Evolutionary conservation across 2,113 vertebrate genomes (phyloP), one percentile per base, ranked within the genome.

Genomic region (Odontesthes bonariensis): DNA sequence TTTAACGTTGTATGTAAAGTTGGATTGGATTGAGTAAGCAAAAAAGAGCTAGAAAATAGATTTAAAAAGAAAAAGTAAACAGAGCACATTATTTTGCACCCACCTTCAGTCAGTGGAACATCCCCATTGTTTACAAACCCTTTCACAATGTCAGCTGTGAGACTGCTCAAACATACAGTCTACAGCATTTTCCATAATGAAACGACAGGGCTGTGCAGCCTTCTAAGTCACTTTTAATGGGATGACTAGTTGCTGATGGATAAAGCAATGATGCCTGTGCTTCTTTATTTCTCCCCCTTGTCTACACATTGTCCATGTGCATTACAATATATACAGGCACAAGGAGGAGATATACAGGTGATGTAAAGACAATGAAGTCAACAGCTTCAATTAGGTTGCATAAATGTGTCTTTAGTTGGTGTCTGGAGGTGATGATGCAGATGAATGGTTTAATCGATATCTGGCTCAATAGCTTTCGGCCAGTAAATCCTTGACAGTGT

Each of bases 1-100:
- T 60, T 83, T 54, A 69, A 74, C 75, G 52, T 79, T 88, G 66
- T 88, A 88, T 86, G 86, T 73, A 38, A 65, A 68, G 75, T 87
- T 70, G 59, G 68, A 83, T 69, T 57, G 54, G 58, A 65, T 81
- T 60, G 59, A 85, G 64, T 69, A 70, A 65, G 77, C 73, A 70
- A 61, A 57, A 75, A 76, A 69, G 38, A 69, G 55, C 57, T 62
- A 32, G 33, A 82, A 78, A 81, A 51, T 84, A 83, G 86, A 5
- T 84, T 86, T 73, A 71, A 79, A 81, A 75, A 81, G 60, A 73
- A 57, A 58, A 40, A 6, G 9, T 10, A 16, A 8, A 11, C 3
- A 46, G 35, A 38, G 2, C 35, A 38, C 7, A 38, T 6, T 64
- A 35, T 27, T 58, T 57, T 60, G 8, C 49, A 75, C 57, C 14